Evolutionary conservation across 2,888 invertebrate species (phyloP).

Genomic region (Spisula subtruncata): DNA sequence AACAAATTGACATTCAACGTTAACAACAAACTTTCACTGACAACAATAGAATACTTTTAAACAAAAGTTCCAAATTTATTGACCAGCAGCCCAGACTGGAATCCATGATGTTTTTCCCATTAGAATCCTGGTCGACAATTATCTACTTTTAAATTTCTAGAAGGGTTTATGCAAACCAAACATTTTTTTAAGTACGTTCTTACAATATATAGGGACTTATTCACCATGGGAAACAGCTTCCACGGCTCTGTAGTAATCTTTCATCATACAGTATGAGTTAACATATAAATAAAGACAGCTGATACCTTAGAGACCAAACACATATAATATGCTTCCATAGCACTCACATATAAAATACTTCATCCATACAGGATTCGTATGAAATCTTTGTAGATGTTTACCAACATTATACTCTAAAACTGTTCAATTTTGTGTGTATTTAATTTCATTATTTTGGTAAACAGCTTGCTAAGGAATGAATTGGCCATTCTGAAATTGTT

Average conservation of each 20-base stretch:
- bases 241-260: neutral
- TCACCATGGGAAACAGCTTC: neutral
- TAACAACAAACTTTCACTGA: too few relatives aligned
- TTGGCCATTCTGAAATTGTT: too few relatives aligned
- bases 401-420: neutral
- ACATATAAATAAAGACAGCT: neutral
- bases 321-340: neutral
- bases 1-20: too few relatives aligned
- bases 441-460: too few relatives aligned
- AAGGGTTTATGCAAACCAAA: neutral
- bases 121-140: too few relatives aligned
- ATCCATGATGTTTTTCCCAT: too few relatives aligned
- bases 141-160: neutral
- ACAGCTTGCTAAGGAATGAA: too few relatives aligned
- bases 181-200: neutral
- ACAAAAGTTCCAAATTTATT: too few relatives aligned
- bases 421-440: too few relatives aligned
- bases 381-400: neutral
- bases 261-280: slow-evolving; percentile 9
- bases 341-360: neutral
- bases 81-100: too few relatives aligned
- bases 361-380: neutral
- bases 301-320: neutral
- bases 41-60: too few relatives aligned
- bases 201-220: neutral